Base-by-base conservation (phyloP, 2,797 vertebrate species). In the Scleropages formosus region DNA sequence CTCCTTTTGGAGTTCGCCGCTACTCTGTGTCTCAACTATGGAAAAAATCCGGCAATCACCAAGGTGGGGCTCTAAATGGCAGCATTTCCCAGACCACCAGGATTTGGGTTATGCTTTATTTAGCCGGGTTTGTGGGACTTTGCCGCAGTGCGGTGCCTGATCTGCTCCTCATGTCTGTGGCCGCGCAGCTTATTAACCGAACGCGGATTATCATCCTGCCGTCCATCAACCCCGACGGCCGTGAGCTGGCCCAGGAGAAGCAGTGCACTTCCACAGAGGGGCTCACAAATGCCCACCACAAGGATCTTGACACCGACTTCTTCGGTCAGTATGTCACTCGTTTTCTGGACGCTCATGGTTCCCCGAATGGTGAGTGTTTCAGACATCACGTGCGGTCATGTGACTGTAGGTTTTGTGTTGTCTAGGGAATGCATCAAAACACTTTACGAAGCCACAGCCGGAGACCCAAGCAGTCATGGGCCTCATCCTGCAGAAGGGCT, bases 141-240 rank as follows among this genome's bases (percentile, higher is more conserved):
- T n/a, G n/a, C n/a, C n/a, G n/a, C n/a, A n/a, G n/a, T n/a, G n/a
- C n/a, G n/a, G n/a, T n/a, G n/a, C 31, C 39, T 39, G 31, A 39
- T 31, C 6, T 16, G 15, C 24, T 8, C n/a, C 58, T 7, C 27
- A 24, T 51, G n/a, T 11, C 62, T 20, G 27, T 39, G 27, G 78
- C 47, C 80, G 4, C 63, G 49, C 24, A 99, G 98, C 88, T 99
- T 79, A 92, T 99, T 79, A 94, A 98, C 78, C 88, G 94, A 79
- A 98, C 96, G 0, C 91, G 92, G 80, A 98, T 99, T 78, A 89
- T 98, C 80, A 96, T 99, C 51, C 93, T 99, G 74, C 97, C 98
- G 4, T 95, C 93, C 67, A 89, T 99, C 79, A 99, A 99, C 83
- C 98, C 97, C 0, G 98, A 99, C 0, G 98, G 98, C 0, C 91